phyloP scores from a whole-genome alignment of 1,140 invertebrate genomes.

The Babylonia areolata region DNA sequence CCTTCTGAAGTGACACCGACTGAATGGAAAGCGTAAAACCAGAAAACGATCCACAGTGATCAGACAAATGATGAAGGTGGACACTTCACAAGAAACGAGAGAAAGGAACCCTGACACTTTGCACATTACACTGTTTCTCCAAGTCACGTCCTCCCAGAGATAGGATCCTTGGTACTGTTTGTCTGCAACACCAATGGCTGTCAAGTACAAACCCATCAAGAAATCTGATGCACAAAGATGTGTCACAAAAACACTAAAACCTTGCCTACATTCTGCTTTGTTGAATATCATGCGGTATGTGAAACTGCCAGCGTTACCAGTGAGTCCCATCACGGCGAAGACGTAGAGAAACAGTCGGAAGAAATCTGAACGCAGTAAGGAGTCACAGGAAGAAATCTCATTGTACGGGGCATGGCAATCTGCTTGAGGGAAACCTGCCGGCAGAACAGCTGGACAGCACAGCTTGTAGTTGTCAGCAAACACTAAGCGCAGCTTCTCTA shows the following conservation, averaged over 20 bases:
- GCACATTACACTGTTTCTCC: slow-evolving; percentile 58
- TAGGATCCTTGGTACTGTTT: slow-evolving; percentile 55
- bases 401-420: slow-evolving; percentile 46
- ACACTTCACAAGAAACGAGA: slow-evolving; percentile 59
- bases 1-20: slow-evolving; percentile 18
- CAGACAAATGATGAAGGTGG: slow-evolving; percentile 57
- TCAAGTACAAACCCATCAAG: slow-evolving; percentile 66
- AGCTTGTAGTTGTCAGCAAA: slow-evolving; percentile 48
- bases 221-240: slow-evolving; percentile 63
- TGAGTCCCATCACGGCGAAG: slow-evolving; percentile 43
- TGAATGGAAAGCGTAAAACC: slow-evolving; percentile 58
- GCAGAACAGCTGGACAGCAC: slow-evolving; percentile 46
- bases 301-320: slow-evolving; percentile 56
- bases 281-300: slow-evolving; percentile 39
- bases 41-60: slow-evolving; percentile 64
- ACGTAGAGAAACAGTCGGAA: slow-evolving; percentile 50
- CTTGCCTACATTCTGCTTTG: slow-evolving; percentile 14
- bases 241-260: slow-evolving; percentile 50
- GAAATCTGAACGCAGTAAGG: slow-evolving; percentile 43
- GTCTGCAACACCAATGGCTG: slow-evolving; percentile 61
- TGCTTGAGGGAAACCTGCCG: slow-evolving; percentile 14
- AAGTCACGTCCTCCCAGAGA: slow-evolving; percentile 51
- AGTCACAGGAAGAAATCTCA: slow-evolving; percentile 53
- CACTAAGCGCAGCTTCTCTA: slow-evolving; percentile 16
- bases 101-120: slow-evolving; percentile 59